Evolutionary conservation across 2,797 vertebrate species (phyloP).

Genomic region (Rhodeus uyekii): DNA sequence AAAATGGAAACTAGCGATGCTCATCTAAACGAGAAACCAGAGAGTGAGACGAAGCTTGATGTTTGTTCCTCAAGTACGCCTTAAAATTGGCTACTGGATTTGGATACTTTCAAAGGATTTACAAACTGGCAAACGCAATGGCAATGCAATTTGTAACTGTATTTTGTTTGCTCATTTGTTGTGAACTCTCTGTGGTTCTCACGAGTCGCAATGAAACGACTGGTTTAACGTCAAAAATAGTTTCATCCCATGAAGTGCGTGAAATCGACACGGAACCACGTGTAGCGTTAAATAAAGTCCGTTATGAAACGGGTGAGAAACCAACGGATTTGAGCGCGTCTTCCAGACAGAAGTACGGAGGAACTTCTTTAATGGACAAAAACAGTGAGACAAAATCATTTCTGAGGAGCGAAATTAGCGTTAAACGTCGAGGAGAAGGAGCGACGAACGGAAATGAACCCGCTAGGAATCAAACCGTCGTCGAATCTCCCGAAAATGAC

Average conservation of each 20-base stretch:
- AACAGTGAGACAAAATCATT: not conserved
- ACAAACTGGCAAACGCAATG: slow-evolving; percentile 27
- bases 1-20: not conserved
- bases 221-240: slow-evolving; percentile 35
- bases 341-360: slow-evolving; percentile 27
- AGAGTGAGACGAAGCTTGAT: not conserved
- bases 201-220: not conserved
- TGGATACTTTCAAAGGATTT: slow-evolving; percentile 5
- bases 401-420: not conserved
- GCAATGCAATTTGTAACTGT: slow-evolving; percentile 9
- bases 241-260: slow-evolving; percentile 30
- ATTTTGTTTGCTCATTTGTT: slow-evolving; percentile 43
- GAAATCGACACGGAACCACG: slow-evolving; percentile 50
- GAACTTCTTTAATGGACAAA: not conserved
- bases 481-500: not conserved
- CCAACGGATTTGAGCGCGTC: not conserved
- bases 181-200: slow-evolving; percentile 27
- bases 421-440: slow-evolving; percentile 28
- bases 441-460: not conserved
- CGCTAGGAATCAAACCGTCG: not conserved
- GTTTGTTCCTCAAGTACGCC: not conserved
- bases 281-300: not conserved
- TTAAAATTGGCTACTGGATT: slow-evolving; percentile 20
- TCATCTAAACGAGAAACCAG: not conserved
- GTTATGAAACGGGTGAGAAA: slow-evolving; percentile 20